phyloP scores from a whole-genome alignment of 2,113 vertebrate genomes.

The Rissa tridactyla region DNA sequence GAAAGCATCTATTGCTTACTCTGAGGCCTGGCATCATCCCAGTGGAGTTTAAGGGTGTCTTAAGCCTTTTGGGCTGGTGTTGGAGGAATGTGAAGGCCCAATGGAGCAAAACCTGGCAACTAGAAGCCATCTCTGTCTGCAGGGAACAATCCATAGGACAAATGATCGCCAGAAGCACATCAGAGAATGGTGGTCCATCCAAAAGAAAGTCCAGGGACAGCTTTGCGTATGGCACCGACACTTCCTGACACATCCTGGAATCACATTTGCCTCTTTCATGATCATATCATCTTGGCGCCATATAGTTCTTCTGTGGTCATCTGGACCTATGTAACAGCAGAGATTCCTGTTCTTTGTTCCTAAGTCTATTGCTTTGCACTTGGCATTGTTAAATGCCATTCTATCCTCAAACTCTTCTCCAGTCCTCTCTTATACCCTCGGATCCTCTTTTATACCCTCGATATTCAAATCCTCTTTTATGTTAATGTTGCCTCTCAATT shows the following conservation, averaged over 20 bases:
- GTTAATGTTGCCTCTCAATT: not conserved
- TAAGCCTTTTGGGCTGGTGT: not conserved
- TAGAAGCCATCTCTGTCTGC: not conserved
- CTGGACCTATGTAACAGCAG: not conserved
- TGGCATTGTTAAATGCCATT: not conserved
- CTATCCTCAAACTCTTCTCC: not conserved
- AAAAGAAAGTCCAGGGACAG: not conserved
- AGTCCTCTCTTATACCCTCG: not conserved
- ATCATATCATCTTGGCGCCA: not conserved
- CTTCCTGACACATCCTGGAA: not conserved
- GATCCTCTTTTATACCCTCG: not conserved
- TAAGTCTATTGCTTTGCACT: not conserved
- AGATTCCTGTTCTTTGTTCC: not conserved
- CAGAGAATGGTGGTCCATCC: not conserved
- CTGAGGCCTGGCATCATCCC: not conserved
- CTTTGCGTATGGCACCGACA: not conserved
- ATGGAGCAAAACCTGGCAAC: not conserved
- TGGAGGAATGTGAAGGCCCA: not conserved
- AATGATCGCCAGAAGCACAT: not conserved
- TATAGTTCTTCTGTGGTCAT: not conserved
- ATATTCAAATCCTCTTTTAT: not conserved
- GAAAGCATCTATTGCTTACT: not conserved
- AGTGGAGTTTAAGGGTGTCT: not conserved
- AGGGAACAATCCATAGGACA: not conserved
- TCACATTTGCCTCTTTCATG: not conserved